Evolutionary conservation across 2,888 invertebrate genomes (phyloP).

Genomic region (Drosophila hawaiiensis): DNA sequence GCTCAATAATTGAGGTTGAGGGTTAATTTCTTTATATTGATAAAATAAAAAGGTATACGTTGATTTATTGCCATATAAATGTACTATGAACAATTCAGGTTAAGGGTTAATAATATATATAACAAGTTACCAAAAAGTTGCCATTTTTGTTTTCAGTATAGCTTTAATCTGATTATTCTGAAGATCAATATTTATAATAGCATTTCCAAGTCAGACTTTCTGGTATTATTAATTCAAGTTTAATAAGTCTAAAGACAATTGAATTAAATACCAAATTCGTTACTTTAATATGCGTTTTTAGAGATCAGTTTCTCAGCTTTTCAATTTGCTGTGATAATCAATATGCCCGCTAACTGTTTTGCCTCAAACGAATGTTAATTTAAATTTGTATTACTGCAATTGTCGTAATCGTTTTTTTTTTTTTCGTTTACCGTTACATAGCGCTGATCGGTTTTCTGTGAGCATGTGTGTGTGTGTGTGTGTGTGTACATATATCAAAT

Average conservation of each 20-base stretch:
- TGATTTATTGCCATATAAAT: not conserved
- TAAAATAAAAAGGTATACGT: not conserved
- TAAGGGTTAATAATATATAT: not conserved
- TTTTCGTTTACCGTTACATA: conserved; percentile 36
- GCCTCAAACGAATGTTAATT: conserved; percentile 17
- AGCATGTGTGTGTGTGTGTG: not conserved
- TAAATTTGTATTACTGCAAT: conserved; percentile 50
- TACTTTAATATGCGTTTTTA: not conserved
- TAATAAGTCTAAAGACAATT: not conserved
- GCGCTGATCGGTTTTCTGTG: conserved; percentile 5
- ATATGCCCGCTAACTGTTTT: conserved; percentile 17
- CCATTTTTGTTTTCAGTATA: not conserved
- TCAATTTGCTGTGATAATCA: not conserved
- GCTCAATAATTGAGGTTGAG: conserved; percentile 7
- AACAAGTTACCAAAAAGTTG: not conserved
- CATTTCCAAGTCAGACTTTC: not conserved
- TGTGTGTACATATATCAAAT: conserved; percentile 28
- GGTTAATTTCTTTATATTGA: conserved; percentile 5
- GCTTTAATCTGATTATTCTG: not conserved
- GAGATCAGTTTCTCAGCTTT: not conserved
- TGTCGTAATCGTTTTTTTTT: conserved; percentile 39
- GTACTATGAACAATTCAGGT: not conserved
- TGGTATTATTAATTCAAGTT: not conserved
- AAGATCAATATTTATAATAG: not conserved
- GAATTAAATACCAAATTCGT: too few species aligned